Percentiles rank a stretch among this genome's conserved stretches.
Conservation (phyloP, 2,888 invertebrate genomes). For the Capitulum mitella region DNA sequence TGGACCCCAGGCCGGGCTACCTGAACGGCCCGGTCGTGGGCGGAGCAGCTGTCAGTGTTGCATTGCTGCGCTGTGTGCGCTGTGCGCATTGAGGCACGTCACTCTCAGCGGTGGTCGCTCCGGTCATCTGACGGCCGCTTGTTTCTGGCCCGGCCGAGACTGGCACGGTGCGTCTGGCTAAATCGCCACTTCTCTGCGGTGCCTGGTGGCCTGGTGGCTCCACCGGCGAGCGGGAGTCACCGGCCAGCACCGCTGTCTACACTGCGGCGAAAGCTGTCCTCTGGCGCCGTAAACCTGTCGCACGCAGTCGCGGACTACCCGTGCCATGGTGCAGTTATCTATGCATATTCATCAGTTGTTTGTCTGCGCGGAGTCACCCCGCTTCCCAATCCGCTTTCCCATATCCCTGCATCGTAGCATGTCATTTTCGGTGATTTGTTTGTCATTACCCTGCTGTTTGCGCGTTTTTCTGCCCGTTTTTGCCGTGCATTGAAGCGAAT, state of each 20-base stretch:
- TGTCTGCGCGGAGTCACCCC: neutral
- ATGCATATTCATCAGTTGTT: slow-evolving; percentile 13
- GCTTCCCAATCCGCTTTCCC: neutral
- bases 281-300: neutral
- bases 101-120: too few relatives aligned
- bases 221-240: too few relatives aligned
- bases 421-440: slow-evolving; percentile 27
- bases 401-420: slow-evolving; percentile 22
- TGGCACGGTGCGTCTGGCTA: too few relatives aligned
- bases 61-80: too few relatives aligned
- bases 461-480: slow-evolving; percentile 26
- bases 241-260: neutral
- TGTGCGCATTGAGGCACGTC: too few relatives aligned
- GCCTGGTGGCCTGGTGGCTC: too few relatives aligned
- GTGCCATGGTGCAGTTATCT: neutral
- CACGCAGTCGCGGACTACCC: neutral
- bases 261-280: neutral
- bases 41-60: too few relatives aligned
- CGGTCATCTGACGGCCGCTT: too few relatives aligned
- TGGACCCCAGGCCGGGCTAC: too few relatives aligned
- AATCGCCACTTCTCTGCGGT: too few relatives aligned
- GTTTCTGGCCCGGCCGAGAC: too few relatives aligned
- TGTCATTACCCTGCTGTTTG: slow-evolving; percentile 22
- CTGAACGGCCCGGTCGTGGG: too few relatives aligned
- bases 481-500: slow-evolving; percentile 24